These are phyloP conservation scores for Takifugu ocellatus DNA, from an alignment of 2,797 vertebrate species.

Conservation along the genomic window DNA sequence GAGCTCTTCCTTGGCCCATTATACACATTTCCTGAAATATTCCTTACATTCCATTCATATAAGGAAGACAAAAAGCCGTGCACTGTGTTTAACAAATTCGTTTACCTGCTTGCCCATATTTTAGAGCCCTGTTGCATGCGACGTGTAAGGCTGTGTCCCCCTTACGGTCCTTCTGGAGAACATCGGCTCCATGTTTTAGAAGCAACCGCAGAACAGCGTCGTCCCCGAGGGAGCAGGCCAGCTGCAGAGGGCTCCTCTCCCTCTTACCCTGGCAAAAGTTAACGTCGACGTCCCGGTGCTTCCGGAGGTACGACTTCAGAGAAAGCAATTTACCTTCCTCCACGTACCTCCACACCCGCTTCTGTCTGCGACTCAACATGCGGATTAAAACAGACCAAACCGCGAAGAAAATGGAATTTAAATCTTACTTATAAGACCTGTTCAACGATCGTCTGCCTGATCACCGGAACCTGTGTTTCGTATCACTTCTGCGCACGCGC, in stretches of 20 bases:
- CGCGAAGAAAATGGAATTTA: background rate
- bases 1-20: too few relatives aligned
- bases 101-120: constrained; percentile 72
- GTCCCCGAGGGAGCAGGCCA: constrained; percentile 75
- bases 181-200: constrained; percentile 77
- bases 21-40: too few relatives aligned
- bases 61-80: too few relatives aligned
- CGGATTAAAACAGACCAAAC: too few relatives aligned
- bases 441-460: too few relatives aligned
- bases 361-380: constrained; percentile 70
- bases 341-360: constrained; percentile 75
- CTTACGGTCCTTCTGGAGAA: constrained; percentile 58
- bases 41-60: too few relatives aligned
- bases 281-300: constrained; percentile 71
- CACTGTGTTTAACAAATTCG: too few relatives aligned
- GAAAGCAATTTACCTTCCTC: constrained; percentile 75
- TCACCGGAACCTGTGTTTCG: too few relatives aligned
- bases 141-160: constrained; percentile 81
- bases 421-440: too few relatives aligned
- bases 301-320: constrained; percentile 80
- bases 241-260: constrained; percentile 77
- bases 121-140: constrained; percentile 73
- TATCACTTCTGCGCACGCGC: too few relatives aligned
- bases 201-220: constrained; percentile 77
- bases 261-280: constrained; percentile 70